Evolutionary conservation across 1,140 invertebrate species (phyloP).

Genomic region (Caenorhabditis remanei): DNA sequence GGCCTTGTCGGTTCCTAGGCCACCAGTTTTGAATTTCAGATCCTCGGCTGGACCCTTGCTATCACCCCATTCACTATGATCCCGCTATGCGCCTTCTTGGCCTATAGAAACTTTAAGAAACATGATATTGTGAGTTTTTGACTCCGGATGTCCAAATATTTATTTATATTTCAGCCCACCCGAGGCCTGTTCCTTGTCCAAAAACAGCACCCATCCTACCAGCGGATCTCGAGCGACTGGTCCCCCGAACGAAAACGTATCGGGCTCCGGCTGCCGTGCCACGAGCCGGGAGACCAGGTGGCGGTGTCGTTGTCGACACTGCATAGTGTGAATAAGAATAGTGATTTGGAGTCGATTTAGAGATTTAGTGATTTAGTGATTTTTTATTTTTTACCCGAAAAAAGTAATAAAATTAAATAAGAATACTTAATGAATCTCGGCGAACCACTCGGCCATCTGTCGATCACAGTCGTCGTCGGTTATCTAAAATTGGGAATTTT

Average conservation of each 20-base stretch:
- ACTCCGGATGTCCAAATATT: background rate
- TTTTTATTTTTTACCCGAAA: too few relatives aligned
- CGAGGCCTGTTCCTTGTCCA: background rate
- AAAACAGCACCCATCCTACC: background rate
- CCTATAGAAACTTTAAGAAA: background rate
- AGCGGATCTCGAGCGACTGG: background rate
- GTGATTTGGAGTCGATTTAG: too few relatives aligned
- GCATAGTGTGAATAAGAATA: too few relatives aligned
- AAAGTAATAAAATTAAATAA: slow-evolving; percentile 41
- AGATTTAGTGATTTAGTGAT: too few relatives aligned
- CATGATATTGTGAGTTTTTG: background rate
- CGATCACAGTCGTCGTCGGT: slow-evolving; percentile 55
- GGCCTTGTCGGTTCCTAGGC: background rate
- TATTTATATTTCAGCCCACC: background rate
- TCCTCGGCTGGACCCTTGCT: too few relatives aligned
- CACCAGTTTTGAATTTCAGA: too few relatives aligned
- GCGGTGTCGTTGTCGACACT: too few relatives aligned
- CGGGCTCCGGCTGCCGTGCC: background rate
- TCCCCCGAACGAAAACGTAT: background rate
- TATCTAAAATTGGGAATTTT: slow-evolving; percentile 12
- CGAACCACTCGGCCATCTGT: slow-evolving; percentile 65
- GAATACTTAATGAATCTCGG: slow-evolving; percentile 54
- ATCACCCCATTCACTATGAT: background rate
- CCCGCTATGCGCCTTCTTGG: background rate
- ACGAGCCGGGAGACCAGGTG: background rate